Conservation (phyloP, 2,797 vertebrate species). For the Ptychadena robeensis region DNA sequence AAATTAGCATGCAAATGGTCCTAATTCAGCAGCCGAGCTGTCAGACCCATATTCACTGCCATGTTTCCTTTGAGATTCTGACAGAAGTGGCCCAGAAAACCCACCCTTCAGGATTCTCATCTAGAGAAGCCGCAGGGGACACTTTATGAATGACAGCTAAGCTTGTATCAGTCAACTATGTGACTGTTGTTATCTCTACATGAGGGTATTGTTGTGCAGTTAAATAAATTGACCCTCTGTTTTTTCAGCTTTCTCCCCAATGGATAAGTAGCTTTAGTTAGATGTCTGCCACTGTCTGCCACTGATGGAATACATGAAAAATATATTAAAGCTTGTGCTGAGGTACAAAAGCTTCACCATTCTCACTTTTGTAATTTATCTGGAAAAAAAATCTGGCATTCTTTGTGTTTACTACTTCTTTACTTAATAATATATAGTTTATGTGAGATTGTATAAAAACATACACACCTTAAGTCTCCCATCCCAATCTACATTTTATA, state of each 20-base stretch:
- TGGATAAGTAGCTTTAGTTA: constrained; percentile 11
- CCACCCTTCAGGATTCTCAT: constrained; percentile 75
- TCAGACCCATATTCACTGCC: constrained; percentile 75
- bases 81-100: constrained; percentile 75
- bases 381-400: not conserved
- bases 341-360: not conserved
- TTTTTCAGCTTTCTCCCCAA: constrained; percentile 31
- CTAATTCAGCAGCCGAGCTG: constrained; percentile 81
- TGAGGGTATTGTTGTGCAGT: constrained; percentile 28
- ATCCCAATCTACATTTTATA: not conserved
- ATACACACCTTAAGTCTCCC: not conserved
- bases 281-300: constrained; percentile 18
- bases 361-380: not conserved
- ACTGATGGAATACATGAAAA: constrained; percentile 10
- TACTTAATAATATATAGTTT: not conserved
- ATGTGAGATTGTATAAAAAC: not conserved
- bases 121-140: constrained; percentile 77
- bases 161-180: constrained; percentile 74
- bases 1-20: constrained; percentile 86
- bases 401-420: not conserved
- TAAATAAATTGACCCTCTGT: constrained; percentile 45
- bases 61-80: constrained; percentile 78
- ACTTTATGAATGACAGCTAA: constrained; percentile 79
- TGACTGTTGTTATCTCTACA: constrained; percentile 56
- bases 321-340: not conserved